Evolutionary conservation across 2,888 invertebrate species (phyloP).

Genomic region (Timema cristinae): DNA sequence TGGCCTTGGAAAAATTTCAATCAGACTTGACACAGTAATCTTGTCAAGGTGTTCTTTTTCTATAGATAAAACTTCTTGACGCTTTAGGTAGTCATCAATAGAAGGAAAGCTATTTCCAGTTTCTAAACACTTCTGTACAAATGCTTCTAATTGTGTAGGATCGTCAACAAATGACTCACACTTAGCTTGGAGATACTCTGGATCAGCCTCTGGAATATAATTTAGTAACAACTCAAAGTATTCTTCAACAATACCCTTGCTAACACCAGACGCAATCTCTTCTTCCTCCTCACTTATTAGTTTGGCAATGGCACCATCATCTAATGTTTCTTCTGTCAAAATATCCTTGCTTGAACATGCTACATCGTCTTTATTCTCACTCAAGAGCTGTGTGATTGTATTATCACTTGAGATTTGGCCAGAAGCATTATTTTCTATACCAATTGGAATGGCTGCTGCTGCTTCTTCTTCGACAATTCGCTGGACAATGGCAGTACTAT

Average conservation of each 20-base stretch:
- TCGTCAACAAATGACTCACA: background rate
- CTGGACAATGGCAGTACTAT: too few relatives aligned
- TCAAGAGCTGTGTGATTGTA: too few relatives aligned
- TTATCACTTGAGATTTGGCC: too few relatives aligned
- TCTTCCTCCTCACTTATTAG: slow-evolving; percentile 8
- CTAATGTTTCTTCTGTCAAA: too few relatives aligned
- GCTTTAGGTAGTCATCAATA: background rate
- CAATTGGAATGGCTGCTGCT: too few relatives aligned
- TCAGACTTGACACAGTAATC: background rate
- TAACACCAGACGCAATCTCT: background rate
- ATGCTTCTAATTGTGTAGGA: background rate
- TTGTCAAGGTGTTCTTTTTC: background rate
- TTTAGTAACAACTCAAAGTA: background rate
- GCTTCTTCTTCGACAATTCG: too few relatives aligned
- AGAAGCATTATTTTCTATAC: too few relatives aligned
- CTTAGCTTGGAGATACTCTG: background rate
- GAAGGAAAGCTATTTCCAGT: background rate
- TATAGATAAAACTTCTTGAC: background rate
- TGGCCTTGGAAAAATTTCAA: background rate
- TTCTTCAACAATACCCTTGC: background rate
- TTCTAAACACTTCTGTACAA: background rate
- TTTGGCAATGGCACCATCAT: background rate
- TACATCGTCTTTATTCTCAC: too few relatives aligned
- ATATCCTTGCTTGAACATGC: too few relatives aligned
- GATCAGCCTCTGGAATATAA: slow-evolving; percentile 4